A percentile compares a stretch with the other conserved stretches of the same genome.
Conservation (phyloP, 1,140 invertebrate species). For the Frieseomelitta varia region DNA sequence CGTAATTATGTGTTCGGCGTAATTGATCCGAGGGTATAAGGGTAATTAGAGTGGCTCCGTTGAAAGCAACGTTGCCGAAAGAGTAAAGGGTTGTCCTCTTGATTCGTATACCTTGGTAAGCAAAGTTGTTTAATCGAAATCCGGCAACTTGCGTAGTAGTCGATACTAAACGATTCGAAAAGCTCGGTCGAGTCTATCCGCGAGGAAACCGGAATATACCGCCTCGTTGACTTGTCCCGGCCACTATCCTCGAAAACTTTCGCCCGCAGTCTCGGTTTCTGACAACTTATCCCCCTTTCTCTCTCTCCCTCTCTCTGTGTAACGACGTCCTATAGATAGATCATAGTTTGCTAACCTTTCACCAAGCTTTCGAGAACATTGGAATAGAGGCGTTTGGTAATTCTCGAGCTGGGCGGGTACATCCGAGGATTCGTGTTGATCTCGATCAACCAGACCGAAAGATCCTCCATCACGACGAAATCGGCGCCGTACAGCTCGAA, state of each 20-base stretch:
- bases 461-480: conserved; percentile 93
- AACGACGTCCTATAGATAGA: not conserved
- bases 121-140: conserved; percentile 47
- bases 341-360: conserved; percentile 86
- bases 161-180: conserved; percentile 37
- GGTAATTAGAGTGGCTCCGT: no score
- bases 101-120: not conserved
- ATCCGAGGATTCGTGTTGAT: conserved; percentile 96
- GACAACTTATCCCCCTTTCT: conserved; percentile 22
- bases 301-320: not conserved
- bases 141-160: not conserved
- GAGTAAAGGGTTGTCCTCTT: not conserved
- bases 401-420: conserved; percentile 88
- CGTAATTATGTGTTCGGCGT: no score
- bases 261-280: conserved; percentile 2
- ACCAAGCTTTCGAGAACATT: conserved; percentile 92
- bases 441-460: conserved; percentile 95
- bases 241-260: conserved; percentile 27
- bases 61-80: no score
- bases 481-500: conserved; percentile 97
- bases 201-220: not conserved
- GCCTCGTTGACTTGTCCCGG: conserved; percentile 4
- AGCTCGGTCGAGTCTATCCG: conserved; percentile 16
- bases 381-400: conserved; percentile 92
- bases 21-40: no score